A percentile compares a stretch with the other conserved stretches of the same genome.
These are phyloP conservation scores for Drosophila nr. medialis DNA, from an alignment of 2,888 invertebrate genomes.

Conservation along the genomic window DNA sequence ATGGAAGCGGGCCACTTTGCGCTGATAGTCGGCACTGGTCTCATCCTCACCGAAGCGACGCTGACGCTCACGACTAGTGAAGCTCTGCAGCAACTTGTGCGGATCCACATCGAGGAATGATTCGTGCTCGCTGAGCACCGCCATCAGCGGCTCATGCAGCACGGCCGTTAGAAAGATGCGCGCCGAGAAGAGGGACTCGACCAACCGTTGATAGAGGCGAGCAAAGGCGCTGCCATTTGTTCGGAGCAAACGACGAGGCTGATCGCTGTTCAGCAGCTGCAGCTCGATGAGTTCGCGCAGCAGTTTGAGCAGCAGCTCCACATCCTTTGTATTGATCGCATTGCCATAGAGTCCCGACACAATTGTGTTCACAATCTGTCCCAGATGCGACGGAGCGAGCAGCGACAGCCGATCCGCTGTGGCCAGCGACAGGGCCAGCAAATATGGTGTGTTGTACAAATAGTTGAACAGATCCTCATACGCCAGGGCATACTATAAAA, in stretches of 20 bases:
- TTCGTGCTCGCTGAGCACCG: conserved; percentile 95
- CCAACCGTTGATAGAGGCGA: conserved; percentile 93
- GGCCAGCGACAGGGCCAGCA: conserved; percentile 89
- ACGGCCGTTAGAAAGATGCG: conserved; percentile 97
- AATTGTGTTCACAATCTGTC: conserved; percentile 83
- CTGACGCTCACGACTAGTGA: conserved; percentile 76
- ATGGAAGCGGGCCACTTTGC: conserved; percentile 91
- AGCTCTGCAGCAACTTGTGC: conserved; percentile 88
- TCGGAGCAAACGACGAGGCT: conserved; percentile 91
- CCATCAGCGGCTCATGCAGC: conserved; percentile 95
- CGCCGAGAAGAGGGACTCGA: conserved; percentile 95
- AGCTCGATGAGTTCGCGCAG: conserved; percentile 89
- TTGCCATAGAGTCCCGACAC: conserved; percentile 90
- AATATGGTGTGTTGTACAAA: conserved; percentile 89
- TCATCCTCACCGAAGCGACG: conserved; percentile 91
- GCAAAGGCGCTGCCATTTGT: conserved; percentile 95
- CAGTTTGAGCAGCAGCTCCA: conserved; percentile 88
- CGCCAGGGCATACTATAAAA: conserved; percentile 86
- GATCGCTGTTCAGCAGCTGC: conserved; percentile 89
- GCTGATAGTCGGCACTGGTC: conserved; percentile 89
- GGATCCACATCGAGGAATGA: conserved; percentile 96
- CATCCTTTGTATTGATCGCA: conserved; percentile 91
- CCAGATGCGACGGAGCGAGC: conserved; percentile 81
- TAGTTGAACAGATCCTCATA: conserved; percentile 90
- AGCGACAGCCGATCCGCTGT: conserved; percentile 87